Evolutionary conservation across 2,797 vertebrate genomes (phyloP).

Genomic region (Taeniopygia guttata): DNA sequence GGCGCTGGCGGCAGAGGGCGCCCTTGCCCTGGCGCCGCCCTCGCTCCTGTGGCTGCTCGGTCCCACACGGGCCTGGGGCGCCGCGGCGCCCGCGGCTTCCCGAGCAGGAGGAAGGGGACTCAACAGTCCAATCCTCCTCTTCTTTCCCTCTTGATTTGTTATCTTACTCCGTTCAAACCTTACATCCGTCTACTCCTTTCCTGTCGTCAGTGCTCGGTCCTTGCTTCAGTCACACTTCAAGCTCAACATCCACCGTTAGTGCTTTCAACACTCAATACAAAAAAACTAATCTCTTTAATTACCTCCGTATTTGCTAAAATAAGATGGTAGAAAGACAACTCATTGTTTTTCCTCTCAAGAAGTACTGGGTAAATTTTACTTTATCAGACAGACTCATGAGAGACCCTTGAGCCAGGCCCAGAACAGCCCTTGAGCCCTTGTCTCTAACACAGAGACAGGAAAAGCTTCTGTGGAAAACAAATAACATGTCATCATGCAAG

Average conservation of each 20-base stretch:
- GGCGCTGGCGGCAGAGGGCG: background rate
- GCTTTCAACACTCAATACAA: background rate
- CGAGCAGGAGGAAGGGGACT: rapidly evolving
- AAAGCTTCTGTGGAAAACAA: background rate
- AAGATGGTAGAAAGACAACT: background rate
- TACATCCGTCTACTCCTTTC: background rate
- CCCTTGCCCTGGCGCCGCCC: too few relatives aligned
- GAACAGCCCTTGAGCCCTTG: background rate
- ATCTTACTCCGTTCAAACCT: background rate
- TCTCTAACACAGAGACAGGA: background rate
- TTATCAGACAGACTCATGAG: background rate
- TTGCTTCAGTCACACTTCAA: background rate
- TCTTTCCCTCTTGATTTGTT: background rate
- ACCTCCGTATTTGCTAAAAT: background rate
- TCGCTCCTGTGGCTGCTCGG: rapidly evolving
- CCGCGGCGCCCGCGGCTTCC: too few relatives aligned
- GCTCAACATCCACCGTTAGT: background rate
- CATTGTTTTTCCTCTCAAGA: background rate
- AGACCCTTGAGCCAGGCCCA: background rate
- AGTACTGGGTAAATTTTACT: background rate
- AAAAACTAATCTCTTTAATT: background rate
- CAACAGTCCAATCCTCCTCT: background rate
- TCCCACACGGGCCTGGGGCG: rapidly evolving
- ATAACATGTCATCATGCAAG: background rate
- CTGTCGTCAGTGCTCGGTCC: background rate